These are phyloP conservation scores for Acrossocheilus wenchowensis DNA, from an alignment of 2,797 vertebrate species.

Conservation along the genomic window DNA sequence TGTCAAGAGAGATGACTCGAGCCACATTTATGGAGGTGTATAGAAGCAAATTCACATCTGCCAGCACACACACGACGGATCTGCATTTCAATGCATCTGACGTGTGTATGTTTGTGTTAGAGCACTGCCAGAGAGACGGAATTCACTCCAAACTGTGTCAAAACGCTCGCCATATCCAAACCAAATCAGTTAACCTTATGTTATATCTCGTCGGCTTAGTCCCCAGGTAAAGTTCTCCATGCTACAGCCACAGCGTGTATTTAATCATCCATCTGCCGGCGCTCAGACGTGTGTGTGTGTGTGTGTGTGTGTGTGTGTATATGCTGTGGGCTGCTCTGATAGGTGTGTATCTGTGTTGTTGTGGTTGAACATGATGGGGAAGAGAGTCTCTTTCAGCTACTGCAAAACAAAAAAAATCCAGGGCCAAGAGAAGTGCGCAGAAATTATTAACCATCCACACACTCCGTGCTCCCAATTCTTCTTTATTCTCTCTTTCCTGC, in stretches of 20 bases:
- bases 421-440: slow-evolving; percentile 55
- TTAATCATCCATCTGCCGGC: slow-evolving; percentile 51
- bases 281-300: slow-evolving; percentile 8
- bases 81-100: background rate
- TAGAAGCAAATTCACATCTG: slow-evolving; percentile 13
- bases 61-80: background rate
- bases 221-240: slow-evolving; percentile 53
- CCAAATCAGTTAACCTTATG: slow-evolving; percentile 54
- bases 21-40: slow-evolving; percentile 5
- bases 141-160: slow-evolving; percentile 44
- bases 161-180: slow-evolving; percentile 47
- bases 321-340: slow-evolving; percentile 23
- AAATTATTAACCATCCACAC: slow-evolving; percentile 59
- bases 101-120: slow-evolving; percentile 15
- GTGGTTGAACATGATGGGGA: slow-evolving; percentile 46
- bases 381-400: slow-evolving; percentile 46
- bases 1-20: background rate
- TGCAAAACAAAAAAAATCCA: slow-evolving; percentile 52
- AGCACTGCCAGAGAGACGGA: slow-evolving; percentile 34
- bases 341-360: slow-evolving; percentile 42
- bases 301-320: background rate
- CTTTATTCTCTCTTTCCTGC: slow-evolving; percentile 58
- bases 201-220: slow-evolving; percentile 51
- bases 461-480: slow-evolving; percentile 38
- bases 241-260: slow-evolving; percentile 49